Evolutionary conservation across 2,113 vertebrate species (phyloP), one percentile per base, ranked within the genome.

Genomic region (Agelaius tricolor): DNA sequence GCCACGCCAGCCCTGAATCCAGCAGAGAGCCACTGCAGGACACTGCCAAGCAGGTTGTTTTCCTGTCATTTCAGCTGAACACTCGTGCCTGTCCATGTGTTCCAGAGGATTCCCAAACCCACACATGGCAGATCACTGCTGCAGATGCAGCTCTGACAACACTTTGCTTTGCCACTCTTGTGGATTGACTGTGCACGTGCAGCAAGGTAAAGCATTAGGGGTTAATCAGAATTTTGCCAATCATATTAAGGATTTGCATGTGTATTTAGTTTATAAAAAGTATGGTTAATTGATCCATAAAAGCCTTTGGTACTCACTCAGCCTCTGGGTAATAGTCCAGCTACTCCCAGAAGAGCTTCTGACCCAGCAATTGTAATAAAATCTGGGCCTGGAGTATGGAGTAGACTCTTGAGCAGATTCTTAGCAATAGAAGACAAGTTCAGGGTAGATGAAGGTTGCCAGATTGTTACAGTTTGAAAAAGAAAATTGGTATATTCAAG

Each of bases 401-500:
- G 28, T 7, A 87, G 87, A 73, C 33, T 89, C 77, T 91, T 65
- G 37, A 89, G 71, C 71, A 85, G 55, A 75, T 83, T 93, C 74
- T 87, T 57, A 52, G 77, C 66, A 80, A 49, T 16, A 75, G 28
- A 79, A 81, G 44, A 49, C 20, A 57, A 85, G 46, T 63, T 93
- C 84, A 47, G 51, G 55, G 35, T 44, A 83, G 71, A 74, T 74
- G 43, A 47, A 88, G 43, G 49, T 74, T 88, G 35, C 84, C 78
- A 90, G 66, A 88, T 94, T 52, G 39, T 59, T 90, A 55, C 94
- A 87, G 81, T 74, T 75, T 85, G 81, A 83, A 82, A 92, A 77
- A 79, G 77, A 78, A 95, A 96, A 94, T 91, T 57, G 78, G 62
- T 79, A 65, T 44, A 15, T 89, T 96, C 57, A 89, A 82, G 62